Percentiles rank a stretch among this genome's conserved stretches.
Conservation (phyloP, 2,888 invertebrate genomes). For the Cosmia pyralina region DNA sequence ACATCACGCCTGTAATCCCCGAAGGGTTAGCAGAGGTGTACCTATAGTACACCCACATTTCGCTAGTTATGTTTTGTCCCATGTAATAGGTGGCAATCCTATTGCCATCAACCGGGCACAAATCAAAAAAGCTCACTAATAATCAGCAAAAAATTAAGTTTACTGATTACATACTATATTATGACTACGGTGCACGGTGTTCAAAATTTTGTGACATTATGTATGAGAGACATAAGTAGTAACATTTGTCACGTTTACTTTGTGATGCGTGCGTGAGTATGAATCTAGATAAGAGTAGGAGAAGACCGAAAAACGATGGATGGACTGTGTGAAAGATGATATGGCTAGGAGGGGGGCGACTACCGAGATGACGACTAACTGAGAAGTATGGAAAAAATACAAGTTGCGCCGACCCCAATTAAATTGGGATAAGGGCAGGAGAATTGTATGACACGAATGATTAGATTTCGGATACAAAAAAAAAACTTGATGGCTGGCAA, state of each 20-base stretch:
- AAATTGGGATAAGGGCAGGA: too few species aligned
- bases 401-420: too few species aligned
- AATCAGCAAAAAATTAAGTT: too few species aligned
- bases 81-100: not conserved
- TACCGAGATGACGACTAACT: too few species aligned
- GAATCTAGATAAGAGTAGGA: too few species aligned
- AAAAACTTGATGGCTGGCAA: not conserved
- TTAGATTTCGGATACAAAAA: not conserved
- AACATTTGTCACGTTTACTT: too few species aligned
- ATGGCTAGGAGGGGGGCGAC: too few species aligned
- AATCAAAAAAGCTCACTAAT: too few species aligned
- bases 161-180: not conserved
- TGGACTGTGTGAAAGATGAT: too few species aligned
- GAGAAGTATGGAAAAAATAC: too few species aligned
- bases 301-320: too few species aligned
- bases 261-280: too few species aligned
- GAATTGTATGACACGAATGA: not conserved
- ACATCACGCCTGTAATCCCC: not conserved
- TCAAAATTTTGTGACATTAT: not conserved
- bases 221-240: not conserved
- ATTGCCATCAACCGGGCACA: not conserved
- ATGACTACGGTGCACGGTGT: not conserved
- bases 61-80: not conserved
- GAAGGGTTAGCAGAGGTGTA: not conserved
- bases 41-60: not conserved